Conservation (phyloP, 2,113 vertebrate genomes). For the Callospermophilus lateralis region DNA sequence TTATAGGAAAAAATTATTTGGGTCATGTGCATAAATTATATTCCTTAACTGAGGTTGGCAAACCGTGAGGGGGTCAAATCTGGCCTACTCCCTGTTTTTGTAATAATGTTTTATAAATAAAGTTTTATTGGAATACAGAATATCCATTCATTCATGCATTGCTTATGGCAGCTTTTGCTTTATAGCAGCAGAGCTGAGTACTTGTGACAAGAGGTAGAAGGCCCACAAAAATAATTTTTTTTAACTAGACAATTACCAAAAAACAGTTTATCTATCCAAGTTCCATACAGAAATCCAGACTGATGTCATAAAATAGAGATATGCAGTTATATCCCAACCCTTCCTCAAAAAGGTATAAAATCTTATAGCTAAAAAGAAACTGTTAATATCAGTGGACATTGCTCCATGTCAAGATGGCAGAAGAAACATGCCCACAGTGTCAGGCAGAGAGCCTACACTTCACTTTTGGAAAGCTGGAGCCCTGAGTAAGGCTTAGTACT, state of each 20-base stretch:
- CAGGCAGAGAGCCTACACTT: not conserved
- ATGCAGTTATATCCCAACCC: not conserved
- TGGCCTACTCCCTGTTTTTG: not conserved
- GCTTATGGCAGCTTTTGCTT: not conserved
- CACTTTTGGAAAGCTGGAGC: not conserved
- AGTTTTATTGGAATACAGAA: constrained; percentile 19
- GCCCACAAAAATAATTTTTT: not conserved
- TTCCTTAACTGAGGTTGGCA: not conserved
- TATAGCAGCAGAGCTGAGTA: not conserved
- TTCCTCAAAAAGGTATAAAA: not conserved
- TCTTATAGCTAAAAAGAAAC: not conserved
- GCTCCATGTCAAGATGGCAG: not conserved
- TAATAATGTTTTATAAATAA: not conserved
- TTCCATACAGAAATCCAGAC: not conserved
- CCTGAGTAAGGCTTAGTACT: not conserved
- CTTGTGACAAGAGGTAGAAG: not conserved
- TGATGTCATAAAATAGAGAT: not conserved
- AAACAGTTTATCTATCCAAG: not conserved
- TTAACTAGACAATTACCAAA: not conserved
- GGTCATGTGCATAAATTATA: not conserved
- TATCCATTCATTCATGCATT: not conserved
- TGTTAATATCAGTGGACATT: not conserved
- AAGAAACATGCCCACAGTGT: not conserved
- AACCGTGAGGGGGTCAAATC: not conserved
- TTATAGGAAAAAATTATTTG: not conserved